A percentile compares a stretch with the other conserved stretches of the same genome.
Evolutionary conservation across 2,888 invertebrate genomes (phyloP).

Genomic region (Ochropacha duplaris): DNA sequence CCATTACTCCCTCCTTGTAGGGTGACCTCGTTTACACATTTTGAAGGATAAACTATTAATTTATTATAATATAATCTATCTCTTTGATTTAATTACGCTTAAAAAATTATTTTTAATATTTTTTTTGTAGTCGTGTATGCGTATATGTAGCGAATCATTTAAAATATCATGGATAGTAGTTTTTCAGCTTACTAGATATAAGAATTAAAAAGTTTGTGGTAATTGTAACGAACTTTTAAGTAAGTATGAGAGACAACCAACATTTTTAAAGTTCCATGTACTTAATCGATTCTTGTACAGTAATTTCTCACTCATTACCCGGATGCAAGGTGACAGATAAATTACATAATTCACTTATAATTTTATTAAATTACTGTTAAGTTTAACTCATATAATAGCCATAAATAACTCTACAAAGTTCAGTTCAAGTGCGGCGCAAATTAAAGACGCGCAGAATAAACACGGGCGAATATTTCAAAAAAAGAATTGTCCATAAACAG

Average conservation of each 20-base stretch:
- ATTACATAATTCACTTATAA: background rate
- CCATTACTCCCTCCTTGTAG: conserved; percentile 70
- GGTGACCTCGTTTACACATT: conserved; percentile 32
- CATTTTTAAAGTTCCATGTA: background rate
- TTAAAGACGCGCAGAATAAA: conserved; percentile 26
- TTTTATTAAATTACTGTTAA: background rate
- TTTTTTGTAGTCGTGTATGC: too few species aligned
- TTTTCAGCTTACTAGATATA: too few species aligned
- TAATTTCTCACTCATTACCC: conserved; percentile 1
- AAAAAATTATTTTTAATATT: too few species aligned
- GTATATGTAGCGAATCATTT: too few species aligned
- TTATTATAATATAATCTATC: background rate
- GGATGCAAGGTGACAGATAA: background rate
- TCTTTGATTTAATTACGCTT: too few species aligned
- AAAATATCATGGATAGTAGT: too few species aligned
- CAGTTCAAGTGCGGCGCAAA: conserved; percentile 1
- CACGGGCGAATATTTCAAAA: conserved; percentile 1
- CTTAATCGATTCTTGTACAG: background rate
- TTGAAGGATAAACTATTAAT: conserved; percentile 1
- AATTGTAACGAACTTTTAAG: too few species aligned
- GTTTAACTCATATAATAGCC: conserved; percentile 2
- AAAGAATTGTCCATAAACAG: conserved; percentile 36
- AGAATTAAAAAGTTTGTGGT: too few species aligned
- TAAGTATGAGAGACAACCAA: conserved; percentile 8
- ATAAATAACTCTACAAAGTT: conserved; percentile 23